Evolutionary conservation across 2,888 invertebrate species (phyloP), one percentile per base, ranked within the genome.

Genomic region (Balanococcus diminutus): DNA sequence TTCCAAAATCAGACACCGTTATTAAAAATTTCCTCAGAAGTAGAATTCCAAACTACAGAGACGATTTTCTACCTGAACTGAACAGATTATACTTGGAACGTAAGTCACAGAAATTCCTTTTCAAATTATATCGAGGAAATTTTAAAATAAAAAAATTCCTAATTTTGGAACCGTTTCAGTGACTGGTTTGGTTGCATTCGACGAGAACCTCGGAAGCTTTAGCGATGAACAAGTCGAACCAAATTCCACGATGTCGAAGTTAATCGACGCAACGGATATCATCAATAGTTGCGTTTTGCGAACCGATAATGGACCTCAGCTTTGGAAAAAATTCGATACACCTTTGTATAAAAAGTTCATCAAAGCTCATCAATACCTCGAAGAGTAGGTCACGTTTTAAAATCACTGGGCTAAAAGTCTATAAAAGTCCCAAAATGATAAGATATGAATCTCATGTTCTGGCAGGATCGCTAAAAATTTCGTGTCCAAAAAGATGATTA

Each of bases 71-170:
- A 86, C 92, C 93, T 0, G 92, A 93, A 89, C 89, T 96, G 25
- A 93, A 94, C 51, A 92, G 95, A 87, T 90, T 96, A 84, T 95
- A 94, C 90, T 92, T 96, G 87, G 96, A 97, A 92, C 91, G 96
- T 96, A 92, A 91, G 91, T 75, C 22, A 28, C 14, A 39, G 0
- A 79, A 75, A 36, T 46, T 51, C n/a, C 36, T 42, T 81, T 19
- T 36, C 67, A 42, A 19, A 84, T 67, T n/a, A n/a, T n/a, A n/a
- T n/a, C n/a, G n/a, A n/a, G n/a, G n/a, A 32, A 28, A 79, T 36
- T 28, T 16, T 9, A 46, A 3, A 32, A 82, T 11, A 9, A n/a
- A n/a, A n/a, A n/a, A n/a, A n/a, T n/a, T n/a, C n/a, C n/a, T n/a
- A n/a, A n/a, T n/a, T n/a, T n/a, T n/a, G n/a, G n/a, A n/a, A n/a